A percentile compares a stretch with the other conserved stretches of the same genome.
phyloP scores from a whole-genome alignment of 2,888 invertebrate genomes.

The Coecobrya sp. region DNA sequence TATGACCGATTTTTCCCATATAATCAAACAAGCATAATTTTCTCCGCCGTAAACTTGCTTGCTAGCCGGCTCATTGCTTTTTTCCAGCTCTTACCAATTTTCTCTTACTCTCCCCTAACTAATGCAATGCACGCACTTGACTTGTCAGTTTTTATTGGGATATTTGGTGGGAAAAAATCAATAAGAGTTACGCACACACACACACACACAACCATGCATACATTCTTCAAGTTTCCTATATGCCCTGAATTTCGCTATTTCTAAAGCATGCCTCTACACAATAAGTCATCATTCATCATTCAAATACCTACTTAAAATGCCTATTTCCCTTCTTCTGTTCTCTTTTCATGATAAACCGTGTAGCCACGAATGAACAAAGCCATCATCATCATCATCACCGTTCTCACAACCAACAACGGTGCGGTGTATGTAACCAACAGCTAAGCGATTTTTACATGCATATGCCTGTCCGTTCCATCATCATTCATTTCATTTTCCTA shows the following conservation, averaged over 20 bases:
- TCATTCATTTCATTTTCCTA: neutral
- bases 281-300: neutral
- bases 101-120: too few species aligned
- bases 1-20: too few species aligned
- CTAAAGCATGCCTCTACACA: neutral
- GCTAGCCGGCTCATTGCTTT: too few species aligned
- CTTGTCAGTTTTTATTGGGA: neutral
- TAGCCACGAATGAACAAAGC: constrained; percentile 6
- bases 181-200: neutral
- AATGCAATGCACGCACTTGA: neutral
- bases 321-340: neutral
- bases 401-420: neutral
- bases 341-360: neutral
- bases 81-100: too few species aligned
- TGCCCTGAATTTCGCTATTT: neutral
- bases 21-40: too few species aligned
- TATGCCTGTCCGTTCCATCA: neutral
- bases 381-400: constrained; percentile 25
- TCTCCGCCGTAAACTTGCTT: too few species aligned
- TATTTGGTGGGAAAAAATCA: neutral
- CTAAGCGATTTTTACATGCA: neutral
- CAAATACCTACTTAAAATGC: neutral
- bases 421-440: neutral
- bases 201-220: neutral
- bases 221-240: neutral